A percentile compares a stretch with the other conserved stretches of the same genome.
These are phyloP conservation scores for Podotricha telesiphe DNA, from an alignment of 2,888 invertebrate genomes.

Conservation along the genomic window DNA sequence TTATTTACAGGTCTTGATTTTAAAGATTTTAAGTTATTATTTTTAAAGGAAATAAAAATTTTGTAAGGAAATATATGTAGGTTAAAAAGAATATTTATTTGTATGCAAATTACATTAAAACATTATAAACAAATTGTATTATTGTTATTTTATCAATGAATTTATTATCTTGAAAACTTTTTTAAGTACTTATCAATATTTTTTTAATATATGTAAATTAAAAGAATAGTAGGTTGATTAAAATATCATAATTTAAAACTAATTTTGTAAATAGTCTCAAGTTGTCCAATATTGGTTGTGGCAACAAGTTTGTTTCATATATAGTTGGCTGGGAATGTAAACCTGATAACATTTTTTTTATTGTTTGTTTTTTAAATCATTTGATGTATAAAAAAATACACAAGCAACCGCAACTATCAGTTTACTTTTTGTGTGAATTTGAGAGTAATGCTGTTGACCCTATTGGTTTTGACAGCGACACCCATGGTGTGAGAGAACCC, in stretches of 20 bases:
- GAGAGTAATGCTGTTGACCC: no score
- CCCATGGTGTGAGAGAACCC: no score
- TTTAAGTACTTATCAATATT: neutral
- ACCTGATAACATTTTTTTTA: no score
- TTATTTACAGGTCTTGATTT: neutral
- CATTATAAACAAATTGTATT: neutral
- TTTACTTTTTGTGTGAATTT: no score
- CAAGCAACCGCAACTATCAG: no score
- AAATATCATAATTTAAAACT: neutral
- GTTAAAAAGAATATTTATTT: neutral
- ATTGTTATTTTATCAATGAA: constrained; percentile 15
- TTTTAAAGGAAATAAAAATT: no score
- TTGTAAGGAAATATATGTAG: no score
- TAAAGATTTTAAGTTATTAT: neutral
- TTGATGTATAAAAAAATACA: no score
- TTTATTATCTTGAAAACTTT: neutral
- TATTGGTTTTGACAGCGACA: no score
- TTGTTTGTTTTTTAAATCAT: no score
- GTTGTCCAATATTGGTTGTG: constrained; percentile 3
- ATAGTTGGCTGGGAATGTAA: neutral
- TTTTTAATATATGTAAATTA: no score
- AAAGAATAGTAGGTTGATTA: neutral
- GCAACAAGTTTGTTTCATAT: neutral
- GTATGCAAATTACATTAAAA: neutral
- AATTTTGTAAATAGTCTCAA: constrained; percentile 12